Evolutionary conservation across 2,797 vertebrate species (phyloP).

Genomic region (Distichodus sexfasciatus): DNA sequence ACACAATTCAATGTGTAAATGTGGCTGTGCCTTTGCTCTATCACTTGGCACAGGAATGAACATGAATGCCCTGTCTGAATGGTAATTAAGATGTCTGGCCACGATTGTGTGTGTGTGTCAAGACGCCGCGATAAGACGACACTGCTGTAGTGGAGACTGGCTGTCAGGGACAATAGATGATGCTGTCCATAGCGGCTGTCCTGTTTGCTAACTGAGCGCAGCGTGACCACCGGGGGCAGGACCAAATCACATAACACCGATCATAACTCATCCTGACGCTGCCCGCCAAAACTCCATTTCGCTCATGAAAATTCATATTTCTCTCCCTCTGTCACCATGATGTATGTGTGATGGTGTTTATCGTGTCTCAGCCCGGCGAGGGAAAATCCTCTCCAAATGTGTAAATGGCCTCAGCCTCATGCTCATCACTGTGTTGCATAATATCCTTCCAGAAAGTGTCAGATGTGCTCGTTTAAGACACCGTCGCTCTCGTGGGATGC

Average conservation of each 20-base stretch:
- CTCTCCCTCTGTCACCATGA: conserved; percentile 38
- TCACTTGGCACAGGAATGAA: conserved; percentile 4
- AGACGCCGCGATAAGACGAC: not conserved
- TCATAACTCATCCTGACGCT: conserved; percentile 58
- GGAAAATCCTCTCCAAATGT: conserved; percentile 34
- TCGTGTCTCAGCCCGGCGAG: conserved; percentile 15
- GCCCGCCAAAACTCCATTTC: conserved; percentile 53
- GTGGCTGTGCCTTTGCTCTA: not conserved
- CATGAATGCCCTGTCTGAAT: not conserved
- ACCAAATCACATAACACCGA: conserved; percentile 56
- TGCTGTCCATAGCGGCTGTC: conserved; percentile 27
- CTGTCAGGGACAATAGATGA: conserved; percentile 48
- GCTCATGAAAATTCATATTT: conserved; percentile 63
- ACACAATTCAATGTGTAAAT: conserved; percentile 22
- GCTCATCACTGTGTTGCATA: conserved; percentile 45
- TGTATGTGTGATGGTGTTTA: conserved; percentile 57
- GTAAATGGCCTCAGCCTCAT: conserved; percentile 33
- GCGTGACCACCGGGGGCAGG: conserved; percentile 41
- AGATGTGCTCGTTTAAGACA: not conserved
- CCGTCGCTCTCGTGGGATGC: not conserved
- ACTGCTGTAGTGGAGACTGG: not conserved
- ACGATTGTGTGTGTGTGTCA: not conserved
- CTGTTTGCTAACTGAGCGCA: conserved; percentile 40
- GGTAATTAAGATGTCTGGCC: conserved; percentile 10
- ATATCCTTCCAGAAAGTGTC: not conserved